phyloP scores from a whole-genome alignment of 1,140 invertebrate genomes.

The Temnothorax nylanderi region DNA sequence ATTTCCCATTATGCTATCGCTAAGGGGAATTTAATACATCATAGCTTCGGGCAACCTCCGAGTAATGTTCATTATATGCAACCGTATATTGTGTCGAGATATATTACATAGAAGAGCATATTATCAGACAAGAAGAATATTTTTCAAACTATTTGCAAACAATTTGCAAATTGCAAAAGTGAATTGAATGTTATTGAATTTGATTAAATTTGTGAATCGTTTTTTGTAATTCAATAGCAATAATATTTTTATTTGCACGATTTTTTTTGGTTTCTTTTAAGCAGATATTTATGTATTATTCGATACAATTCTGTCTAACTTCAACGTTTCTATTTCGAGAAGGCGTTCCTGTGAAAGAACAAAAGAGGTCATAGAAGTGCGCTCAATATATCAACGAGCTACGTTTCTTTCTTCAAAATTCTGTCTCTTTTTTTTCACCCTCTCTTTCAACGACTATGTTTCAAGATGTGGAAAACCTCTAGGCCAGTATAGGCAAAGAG shows the following conservation, averaged over 20 bases:
- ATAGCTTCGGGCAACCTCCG: neutral
- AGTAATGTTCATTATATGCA: slow-evolving; percentile 7
- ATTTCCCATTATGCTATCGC: neutral
- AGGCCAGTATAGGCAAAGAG: too few relatives aligned
- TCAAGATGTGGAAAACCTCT: neutral
- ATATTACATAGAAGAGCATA: neutral
- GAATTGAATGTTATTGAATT: neutral
- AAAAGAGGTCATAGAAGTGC: slow-evolving; percentile 2
- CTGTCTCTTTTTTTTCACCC: neutral
- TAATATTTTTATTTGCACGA: neutral
- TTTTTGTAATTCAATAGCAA: neutral
- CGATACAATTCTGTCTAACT: neutral
- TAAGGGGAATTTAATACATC: slow-evolving; percentile 13
- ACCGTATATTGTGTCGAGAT: neutral
- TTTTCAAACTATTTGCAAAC: neutral
- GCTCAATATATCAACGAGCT: neutral
- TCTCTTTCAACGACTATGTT: neutral
- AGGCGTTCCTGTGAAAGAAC: neutral
- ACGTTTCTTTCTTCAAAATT: neutral
- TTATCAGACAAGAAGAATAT: neutral
- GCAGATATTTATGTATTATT: neutral
- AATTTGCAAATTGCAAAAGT: neutral
- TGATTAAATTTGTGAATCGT: neutral
- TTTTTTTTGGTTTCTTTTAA: neutral
- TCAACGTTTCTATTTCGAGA: neutral